Base-by-base conservation (phyloP, 1,140 invertebrate species). In the Nautilus pompilius region DNA sequence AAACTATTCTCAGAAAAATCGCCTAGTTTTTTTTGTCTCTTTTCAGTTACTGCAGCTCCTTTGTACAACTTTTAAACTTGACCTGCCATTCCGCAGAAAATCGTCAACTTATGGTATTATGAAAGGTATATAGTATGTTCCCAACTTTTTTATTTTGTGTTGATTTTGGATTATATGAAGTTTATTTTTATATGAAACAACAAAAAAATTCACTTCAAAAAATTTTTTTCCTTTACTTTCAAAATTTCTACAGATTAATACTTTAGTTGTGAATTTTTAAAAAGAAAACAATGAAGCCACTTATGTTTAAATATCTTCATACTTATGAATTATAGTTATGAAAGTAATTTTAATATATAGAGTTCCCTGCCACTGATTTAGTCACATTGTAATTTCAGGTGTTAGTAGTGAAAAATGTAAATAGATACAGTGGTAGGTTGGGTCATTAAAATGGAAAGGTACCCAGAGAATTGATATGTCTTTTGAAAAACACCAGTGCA, bases 11-110 rank as follows among this genome's bases (percentile, higher is more conserved):
- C n/a, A n/a, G n/a, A n/a, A n/a, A n/a, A n/a, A n/a, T n/a, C n/a
- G n/a, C n/a, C n/a, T n/a, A n/a, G n/a, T 28, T 24, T 22, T 54
- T 69, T 26, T 57, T 4, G 51, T 60, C 65, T 54, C 62, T 58
- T 75, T 73, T 33, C 88, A 90, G 70, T 82, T 93, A 51, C 80
- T 93, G 26, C 90, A 93, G 81, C 89, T 92, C 81, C 87, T 93
- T 67, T 93, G 91, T 76, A 88, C 89, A 41, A 87, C 88, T 34
- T 93, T 91, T 80, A 89, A 91, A 79, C 79, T 93, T 63, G 90
- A 92, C 80, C 83, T 93, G 59, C 90, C 91, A 32, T 93, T 83
- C 60, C 66, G 90, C 82, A 84, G 85, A 77, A 87, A 82, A 69
- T 66, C 76, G 36, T 68, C 76, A 62, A 73, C 67, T 49, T 77